Conservation (phyloP, 2,113 vertebrate genomes). For the Laticauda colubrina region DNA sequence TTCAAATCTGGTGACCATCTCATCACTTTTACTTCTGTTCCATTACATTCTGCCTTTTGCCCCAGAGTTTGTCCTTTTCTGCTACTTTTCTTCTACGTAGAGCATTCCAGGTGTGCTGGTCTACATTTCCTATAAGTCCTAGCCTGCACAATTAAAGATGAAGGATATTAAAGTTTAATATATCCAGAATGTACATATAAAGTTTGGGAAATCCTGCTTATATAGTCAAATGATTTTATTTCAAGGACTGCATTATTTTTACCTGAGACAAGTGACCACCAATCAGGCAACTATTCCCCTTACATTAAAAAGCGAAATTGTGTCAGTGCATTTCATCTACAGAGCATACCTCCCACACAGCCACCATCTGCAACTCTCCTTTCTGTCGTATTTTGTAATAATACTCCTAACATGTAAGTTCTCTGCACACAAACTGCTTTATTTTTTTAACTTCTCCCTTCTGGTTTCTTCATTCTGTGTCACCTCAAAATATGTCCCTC, state of each 20-base stretch:
- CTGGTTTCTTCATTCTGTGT: too few relatives aligned
- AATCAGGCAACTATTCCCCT: neutral
- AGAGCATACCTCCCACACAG: neutral
- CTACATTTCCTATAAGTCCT: neutral
- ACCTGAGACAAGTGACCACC: neutral
- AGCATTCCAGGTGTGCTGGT: neutral
- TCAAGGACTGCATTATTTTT: neutral
- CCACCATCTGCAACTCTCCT: neutral
- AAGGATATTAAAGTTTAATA: neutral
- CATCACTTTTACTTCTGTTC: constrained; percentile 1
- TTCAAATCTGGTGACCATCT: neutral
- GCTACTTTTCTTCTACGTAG: neutral
- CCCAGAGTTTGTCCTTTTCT: neutral
- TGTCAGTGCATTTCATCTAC: neutral
- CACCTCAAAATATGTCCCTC: too few relatives aligned
- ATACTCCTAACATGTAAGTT: too few relatives aligned
- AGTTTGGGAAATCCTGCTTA: neutral
- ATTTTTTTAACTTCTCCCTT: too few relatives aligned
- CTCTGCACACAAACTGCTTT: too few relatives aligned
- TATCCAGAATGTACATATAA: neutral
- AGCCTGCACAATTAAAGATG: neutral
- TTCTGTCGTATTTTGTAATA: too few relatives aligned
- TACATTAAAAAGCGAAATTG: neutral
- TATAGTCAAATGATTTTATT: neutral
- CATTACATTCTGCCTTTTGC: neutral